A percentile compares a stretch with the other conserved stretches of the same genome.
Evolutionary conservation across 2,797 vertebrate genomes (phyloP).

Genomic region (Gadopsis bispinosus): DNA sequence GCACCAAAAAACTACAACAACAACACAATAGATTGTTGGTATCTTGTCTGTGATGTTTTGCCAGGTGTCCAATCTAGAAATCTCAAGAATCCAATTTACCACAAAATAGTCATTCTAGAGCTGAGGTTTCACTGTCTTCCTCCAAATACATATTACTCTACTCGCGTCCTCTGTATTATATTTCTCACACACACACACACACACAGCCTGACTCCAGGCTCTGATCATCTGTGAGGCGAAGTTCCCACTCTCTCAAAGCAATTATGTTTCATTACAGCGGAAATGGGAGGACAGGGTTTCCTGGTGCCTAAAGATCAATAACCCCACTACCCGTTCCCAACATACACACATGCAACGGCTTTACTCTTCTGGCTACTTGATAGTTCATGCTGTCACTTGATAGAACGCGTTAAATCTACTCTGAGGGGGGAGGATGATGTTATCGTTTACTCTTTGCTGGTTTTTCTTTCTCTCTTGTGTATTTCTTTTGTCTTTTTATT

Average conservation of each 20-base stretch:
- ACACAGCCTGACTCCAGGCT: slow-evolving; percentile 16
- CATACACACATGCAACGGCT: slow-evolving; percentile 3
- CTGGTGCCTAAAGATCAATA: slow-evolving; percentile 69
- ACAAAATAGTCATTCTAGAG: not conserved
- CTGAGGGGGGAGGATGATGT: not conserved
- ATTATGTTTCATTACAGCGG: slow-evolving; percentile 73
- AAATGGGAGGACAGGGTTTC: slow-evolving; percentile 69
- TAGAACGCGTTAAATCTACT: not conserved
- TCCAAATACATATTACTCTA: not conserved
- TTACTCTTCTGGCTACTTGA: slow-evolving; percentile 4
- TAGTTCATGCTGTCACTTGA: not conserved
- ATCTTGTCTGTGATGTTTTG: not conserved
- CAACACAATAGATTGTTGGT: not conserved
- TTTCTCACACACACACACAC: slow-evolving; percentile 16
- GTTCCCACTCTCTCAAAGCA: slow-evolving; percentile 65
- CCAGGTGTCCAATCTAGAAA: not conserved
- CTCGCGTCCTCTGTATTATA: not conserved
- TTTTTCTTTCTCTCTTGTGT: not conserved
- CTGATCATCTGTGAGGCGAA: slow-evolving; percentile 56
- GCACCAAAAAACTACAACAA: not conserved
- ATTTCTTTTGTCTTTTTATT: slow-evolving; percentile 24
- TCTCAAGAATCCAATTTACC: not conserved
- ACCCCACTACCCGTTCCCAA: slow-evolving; percentile 4
- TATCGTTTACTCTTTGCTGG: slow-evolving; percentile 5
- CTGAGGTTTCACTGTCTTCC: not conserved